Base-by-base conservation (phyloP, 2,888 invertebrate species). In the Acrobeloides nanus region DNA sequence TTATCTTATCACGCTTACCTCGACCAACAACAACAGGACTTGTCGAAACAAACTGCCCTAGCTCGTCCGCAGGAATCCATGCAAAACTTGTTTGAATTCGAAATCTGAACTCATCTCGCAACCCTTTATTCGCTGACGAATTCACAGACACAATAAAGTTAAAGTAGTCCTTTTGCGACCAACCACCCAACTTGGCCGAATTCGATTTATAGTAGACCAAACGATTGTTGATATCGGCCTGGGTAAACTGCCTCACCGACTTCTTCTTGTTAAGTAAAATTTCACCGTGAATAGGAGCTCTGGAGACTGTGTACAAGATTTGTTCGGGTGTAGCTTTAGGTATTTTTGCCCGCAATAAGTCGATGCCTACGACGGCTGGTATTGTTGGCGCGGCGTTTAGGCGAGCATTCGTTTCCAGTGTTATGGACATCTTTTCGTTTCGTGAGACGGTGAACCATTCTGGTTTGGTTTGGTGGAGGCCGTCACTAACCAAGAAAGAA, bases 361-460 rank as follows among this genome's bases (percentile, higher is more conserved):
- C 68, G 7, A 54, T 40, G 12, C 62, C 58, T 35, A 71, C 66
- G 5, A 65, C 46, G 3, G 62, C 54, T 6, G 43, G 51, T 1
- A 59, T 48, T 3, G 53, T 50, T 6, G 71, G 71, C 7, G 61
- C 50, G 7, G 53, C 52, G 26, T 55, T 34, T 31, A 62, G 48
- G 7, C 53, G 54, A 20, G 46, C 34, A 40, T 62, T 62, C 5
- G 51, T 40, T 26, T 65, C 62, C 24, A 62, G 32, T 7, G 25
- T 27, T 15, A 51, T 29, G 7, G 27, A 20, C 12, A 20, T 15
- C 18, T 48, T 41, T 23, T 26, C 27, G 10, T 40, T 32, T 17
- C 48, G 18, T 45, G 64, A 62, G n/a, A 67, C 61, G 3, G 60
- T 48, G 37, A 71, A 71, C 63, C 64, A 69, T 46, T 72, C 71